Evolutionary conservation across 2,888 invertebrate genomes (phyloP), one percentile per base, ranked within the genome.

Genomic region (Drosophila colorata): DNA sequence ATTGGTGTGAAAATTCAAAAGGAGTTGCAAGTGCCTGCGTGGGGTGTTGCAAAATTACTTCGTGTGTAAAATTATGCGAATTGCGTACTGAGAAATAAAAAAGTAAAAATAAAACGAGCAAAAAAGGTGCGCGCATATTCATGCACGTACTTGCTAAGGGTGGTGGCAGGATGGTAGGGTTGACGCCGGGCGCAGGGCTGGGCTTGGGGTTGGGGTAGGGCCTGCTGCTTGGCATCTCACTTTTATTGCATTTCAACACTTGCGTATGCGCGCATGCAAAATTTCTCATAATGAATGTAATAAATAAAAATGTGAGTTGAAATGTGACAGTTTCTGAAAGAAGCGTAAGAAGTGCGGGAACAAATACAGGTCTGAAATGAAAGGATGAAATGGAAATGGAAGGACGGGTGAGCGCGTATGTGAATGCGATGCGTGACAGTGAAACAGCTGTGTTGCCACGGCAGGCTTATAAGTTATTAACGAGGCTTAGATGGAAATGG

Each of bases 1-100:
- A 90, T 91, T 90, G 90, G 82, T 91, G 90, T 82, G 90, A 90
- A 90, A 91, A 90, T 90, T 85, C 84, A 84, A 87, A 91, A 90
- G 80, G 90, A 90, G 89, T 67, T 88, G 80, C 90, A 68, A 87
- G 74, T 83, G 90, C 76, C 73, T 72, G 67, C 51, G 65, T 66
- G 65, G 88, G 74, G 88, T 85, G 88, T 88, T 84, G 84, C 87
- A 51, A 89, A 89, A 84, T 89, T 84, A 89, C 90, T 88, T 84
- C 84, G 84, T 89, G 87, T 87, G 90, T 87, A 87, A 85, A 85
- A 85, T 85, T 89, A 85, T 85, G 90, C 87, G 85, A 88, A 83
- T 90, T 89, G 87, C 90, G 87, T 88, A 89, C 70, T 6, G 28
- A 28, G 69, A 43, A 55, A 57, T 59, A 48, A 63, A 57, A 47